Evolutionary conservation across 2,113 vertebrate genomes (phyloP).

Genomic region (Ptilorrhoa leucosticta): DNA sequence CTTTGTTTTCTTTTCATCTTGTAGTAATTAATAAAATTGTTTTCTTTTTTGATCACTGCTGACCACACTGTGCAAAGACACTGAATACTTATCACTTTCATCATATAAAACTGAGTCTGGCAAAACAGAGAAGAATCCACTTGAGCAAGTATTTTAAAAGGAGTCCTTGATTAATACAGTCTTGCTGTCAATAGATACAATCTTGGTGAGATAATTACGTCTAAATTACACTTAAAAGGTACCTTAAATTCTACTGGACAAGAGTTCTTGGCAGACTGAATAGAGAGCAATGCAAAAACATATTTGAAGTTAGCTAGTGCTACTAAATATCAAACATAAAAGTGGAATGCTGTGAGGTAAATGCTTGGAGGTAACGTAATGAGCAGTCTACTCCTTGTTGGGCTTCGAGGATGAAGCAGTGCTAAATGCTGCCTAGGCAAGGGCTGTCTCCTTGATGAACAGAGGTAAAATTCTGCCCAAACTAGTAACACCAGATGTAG

Average conservation of each 20-base stretch:
- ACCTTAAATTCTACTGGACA: constrained; percentile 40
- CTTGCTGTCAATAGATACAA: constrained; percentile 45
- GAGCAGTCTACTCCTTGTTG: background rate
- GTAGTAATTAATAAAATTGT: background rate
- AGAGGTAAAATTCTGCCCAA: background rate
- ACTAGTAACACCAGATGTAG: background rate
- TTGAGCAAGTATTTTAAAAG: constrained; percentile 29
- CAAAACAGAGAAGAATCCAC: constrained; percentile 10
- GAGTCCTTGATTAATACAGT: constrained; percentile 17
- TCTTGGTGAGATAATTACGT: constrained; percentile 35
- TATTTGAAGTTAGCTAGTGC: background rate
- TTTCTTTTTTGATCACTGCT: constrained; percentile 3
- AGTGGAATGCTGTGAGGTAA: background rate
- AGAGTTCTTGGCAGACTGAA: constrained; percentile 19
- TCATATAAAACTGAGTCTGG: background rate
- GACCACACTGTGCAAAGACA: background rate
- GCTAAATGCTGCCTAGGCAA: background rate
- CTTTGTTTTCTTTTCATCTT: background rate
- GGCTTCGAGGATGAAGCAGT: background rate
- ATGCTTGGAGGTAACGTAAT: constrained; percentile 2
- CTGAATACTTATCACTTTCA: background rate
- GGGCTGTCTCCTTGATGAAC: background rate
- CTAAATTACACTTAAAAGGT: constrained; percentile 34
- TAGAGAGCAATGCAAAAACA: constrained; percentile 4
- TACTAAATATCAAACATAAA: constrained; percentile 14